Evolutionary conservation across 2,113 vertebrate genomes (phyloP).

Genomic region (Thalassarche chlororhynchos): DNA sequence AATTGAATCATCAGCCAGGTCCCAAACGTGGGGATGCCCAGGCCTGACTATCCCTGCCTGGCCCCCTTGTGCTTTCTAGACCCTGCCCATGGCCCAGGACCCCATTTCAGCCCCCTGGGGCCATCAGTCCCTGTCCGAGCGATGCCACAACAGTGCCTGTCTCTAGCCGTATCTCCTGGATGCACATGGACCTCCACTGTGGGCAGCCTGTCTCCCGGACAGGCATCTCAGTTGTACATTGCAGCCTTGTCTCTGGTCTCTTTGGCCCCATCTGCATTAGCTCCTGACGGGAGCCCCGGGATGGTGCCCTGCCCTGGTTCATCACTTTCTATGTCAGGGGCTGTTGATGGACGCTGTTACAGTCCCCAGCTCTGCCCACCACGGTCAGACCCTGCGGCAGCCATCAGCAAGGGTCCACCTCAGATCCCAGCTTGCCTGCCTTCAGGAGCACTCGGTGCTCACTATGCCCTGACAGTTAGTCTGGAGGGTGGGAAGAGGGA

Average conservation of each 20-base stretch:
- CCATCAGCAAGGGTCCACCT: background rate
- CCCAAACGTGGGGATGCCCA: fast-evolving
- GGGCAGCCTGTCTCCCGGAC: background rate
- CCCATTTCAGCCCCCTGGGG: background rate
- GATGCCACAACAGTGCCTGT: background rate
- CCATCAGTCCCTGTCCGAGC: fast-evolving
- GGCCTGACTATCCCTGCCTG: background rate
- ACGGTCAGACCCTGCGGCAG: background rate
- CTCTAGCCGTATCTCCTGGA: background rate
- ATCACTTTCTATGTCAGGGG: background rate
- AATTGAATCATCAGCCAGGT: background rate
- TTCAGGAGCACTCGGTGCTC: background rate
- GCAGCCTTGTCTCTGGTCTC: background rate
- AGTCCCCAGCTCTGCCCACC: background rate
- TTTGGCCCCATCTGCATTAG: background rate
- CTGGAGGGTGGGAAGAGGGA: background rate
- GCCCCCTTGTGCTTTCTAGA: fast-evolving
- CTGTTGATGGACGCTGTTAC: background rate
- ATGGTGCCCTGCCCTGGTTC: no score
- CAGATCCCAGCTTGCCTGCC: no score
- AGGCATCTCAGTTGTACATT: background rate
- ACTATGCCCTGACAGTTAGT: no score
- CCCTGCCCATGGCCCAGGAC: background rate
- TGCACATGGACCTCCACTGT: background rate
- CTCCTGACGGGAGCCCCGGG: background rate